phyloP scores from a whole-genome alignment of 2,888 invertebrate genomes.

The Pantelozetes paolii region DNA sequence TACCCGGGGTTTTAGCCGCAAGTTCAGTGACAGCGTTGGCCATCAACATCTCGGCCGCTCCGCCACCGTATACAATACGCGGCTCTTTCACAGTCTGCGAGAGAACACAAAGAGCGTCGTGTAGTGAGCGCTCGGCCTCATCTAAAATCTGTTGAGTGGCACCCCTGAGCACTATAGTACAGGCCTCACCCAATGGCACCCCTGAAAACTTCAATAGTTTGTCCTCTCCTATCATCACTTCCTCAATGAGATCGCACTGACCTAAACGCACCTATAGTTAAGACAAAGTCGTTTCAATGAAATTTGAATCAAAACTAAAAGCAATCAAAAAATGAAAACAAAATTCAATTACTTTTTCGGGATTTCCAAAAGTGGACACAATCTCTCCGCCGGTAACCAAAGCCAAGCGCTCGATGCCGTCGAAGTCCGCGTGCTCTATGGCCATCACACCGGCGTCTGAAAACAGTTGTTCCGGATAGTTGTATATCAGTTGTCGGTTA shows the following conservation, averaged over 20 bases:
- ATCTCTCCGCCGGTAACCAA: constrained; percentile 96
- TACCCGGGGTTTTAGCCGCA: constrained; percentile 84
- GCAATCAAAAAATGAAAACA: neutral
- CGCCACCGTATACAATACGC: constrained; percentile 84
- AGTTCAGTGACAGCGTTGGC: constrained; percentile 79
- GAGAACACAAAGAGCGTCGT: constrained; percentile 95
- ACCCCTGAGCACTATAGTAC: constrained; percentile 92
- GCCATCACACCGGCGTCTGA: constrained; percentile 98
- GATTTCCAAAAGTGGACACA: constrained; percentile 94
- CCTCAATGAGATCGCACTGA: constrained; percentile 89
- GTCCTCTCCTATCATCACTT: constrained; percentile 98
- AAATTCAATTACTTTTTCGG: constrained; percentile 58
- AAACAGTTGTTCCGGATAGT: constrained; percentile 98
- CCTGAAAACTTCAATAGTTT: constrained; percentile 88
- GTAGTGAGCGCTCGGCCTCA: constrained; percentile 95
- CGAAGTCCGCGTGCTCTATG: constrained; percentile 99
- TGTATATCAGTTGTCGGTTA: constrained; percentile 97
- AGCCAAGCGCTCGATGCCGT: constrained; percentile 95
- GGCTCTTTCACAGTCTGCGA: constrained; percentile 92
- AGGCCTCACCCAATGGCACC: constrained; percentile 90
- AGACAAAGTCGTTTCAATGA: neutral
- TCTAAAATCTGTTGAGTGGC: constrained; percentile 98
- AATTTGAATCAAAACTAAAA: neutral
- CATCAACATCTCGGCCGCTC: constrained; percentile 94
- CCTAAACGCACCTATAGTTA: constrained; percentile 73